Evolutionary conservation across 2,888 invertebrate genomes (phyloP).

Genomic region (Shargacucullia verbasci): DNA sequence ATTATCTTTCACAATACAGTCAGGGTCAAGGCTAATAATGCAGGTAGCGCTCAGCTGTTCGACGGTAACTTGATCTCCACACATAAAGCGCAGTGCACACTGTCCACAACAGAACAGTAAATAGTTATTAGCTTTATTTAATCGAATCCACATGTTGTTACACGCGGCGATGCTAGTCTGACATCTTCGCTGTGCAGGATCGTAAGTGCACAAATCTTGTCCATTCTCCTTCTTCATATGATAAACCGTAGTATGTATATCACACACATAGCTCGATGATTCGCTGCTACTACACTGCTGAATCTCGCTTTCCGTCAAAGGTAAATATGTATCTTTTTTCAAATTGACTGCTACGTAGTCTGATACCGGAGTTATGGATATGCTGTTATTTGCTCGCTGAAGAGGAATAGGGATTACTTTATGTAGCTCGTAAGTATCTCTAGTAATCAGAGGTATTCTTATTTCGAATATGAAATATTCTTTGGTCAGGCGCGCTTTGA

Average conservation of each 20-base stretch:
- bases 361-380: conserved; percentile 5
- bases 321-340: too few species aligned
- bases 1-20: too few species aligned
- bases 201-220: background rate
- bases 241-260: background rate
- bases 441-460: background rate
- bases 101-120: background rate
- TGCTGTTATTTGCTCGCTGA: background rate
- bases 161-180: background rate
- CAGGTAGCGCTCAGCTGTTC: too few species aligned
- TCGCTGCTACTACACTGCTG: too few species aligned
- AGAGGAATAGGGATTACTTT: background rate
- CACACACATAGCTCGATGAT: background rate
- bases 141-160: background rate
- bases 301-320: too few species aligned
- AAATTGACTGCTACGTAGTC: background rate
- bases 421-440: background rate
- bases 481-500: background rate
- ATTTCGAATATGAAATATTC: conserved; percentile 1
- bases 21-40: too few species aligned
- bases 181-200: background rate
- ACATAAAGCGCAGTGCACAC: background rate
- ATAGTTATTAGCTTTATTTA: background rate
- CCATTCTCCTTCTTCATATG: background rate
- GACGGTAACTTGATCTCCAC: too few species aligned